Base-by-base conservation (phyloP, 2,888 invertebrate genomes). In the Eupithecia vulgata region DNA sequence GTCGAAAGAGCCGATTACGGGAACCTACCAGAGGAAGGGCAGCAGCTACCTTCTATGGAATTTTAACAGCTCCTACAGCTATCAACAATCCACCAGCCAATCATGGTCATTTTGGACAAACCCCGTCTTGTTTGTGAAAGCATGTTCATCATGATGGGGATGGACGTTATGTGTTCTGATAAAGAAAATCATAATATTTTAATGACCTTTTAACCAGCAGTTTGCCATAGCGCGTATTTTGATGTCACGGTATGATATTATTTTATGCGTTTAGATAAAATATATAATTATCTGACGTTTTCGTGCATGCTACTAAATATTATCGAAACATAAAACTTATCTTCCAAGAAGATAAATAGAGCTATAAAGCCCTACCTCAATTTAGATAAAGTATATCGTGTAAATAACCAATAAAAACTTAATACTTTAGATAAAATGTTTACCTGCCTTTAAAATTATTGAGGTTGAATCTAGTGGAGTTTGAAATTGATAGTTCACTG, bases 261-360 rank as follows among this genome's bases (percentile, higher is more conserved):
- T 59, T 30, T 30, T 30, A 30, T 5, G 30, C 5, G 6, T n/a
- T 3, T 1, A 30, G 59, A 52, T 17, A 30, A 40, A 21, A n/a
- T 34, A 10, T 35, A 12, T 40, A 64, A 10, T 64, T 21, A 64
- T 37, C 37, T 37, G 21, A 5, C 35, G 35, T 64, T 35, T 12
- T 5, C 17, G 21, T 3, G 40, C 8, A 21, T 42, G 65, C 40
- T 42, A 65, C 65, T 40, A 40, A 65, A 65, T 42, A 3, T 65
- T 65, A 65, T 65, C 65, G 7, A 65, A 65, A 40, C 65, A 40
- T 65, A 65, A 40, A 67, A 30, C 15, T 67, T 67, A 48, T 67
- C 48, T 25, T 34, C 8, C n/a, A 67, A 21, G n/a, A 45, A 52
- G 3, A 48, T 67, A 67, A 67, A 67, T 34, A 34, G 5, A 45